Base-by-base conservation (phyloP, 2,797 vertebrate genomes). In the Pogoniulus pusillus region DNA sequence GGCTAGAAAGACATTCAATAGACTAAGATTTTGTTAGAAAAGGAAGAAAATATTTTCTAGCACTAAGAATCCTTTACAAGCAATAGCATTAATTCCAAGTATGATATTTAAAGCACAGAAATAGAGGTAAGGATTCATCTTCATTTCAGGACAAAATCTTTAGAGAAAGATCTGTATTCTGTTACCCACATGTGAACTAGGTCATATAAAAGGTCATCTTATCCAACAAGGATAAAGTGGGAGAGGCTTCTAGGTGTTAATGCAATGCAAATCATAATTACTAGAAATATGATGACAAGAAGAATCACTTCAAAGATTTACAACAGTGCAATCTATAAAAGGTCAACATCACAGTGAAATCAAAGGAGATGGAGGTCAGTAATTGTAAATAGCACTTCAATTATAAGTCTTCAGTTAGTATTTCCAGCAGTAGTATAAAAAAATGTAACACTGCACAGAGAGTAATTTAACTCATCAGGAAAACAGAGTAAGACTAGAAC, bases 401-500 rank as follows among this genome's bases (percentile, higher is more conserved):
- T 83, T 72, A 94, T 74, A 94, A 95, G 84, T 58, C 83, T 93
- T 91, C 29, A 82, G 90, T 94, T 89, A 89, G 77, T 91, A 93
- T 91, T 93, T 93, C 68, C 71, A 95, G 90, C 82, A 81, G 91
- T 72, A 94, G 86, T 69, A 94, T 62, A 94, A n/a, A n/a, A n/a
- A n/a, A 95, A 94, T 70, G 76, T 91, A 94, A 71, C 82, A 75
- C 71, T 91, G 80, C 69, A 89, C 72, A 95, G 91, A 96, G 60
- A 96, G 85, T 80, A 96, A 97, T 96, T 96, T 96, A 96, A 96
- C 62, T 86, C 91, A 97, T 87, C 91, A 90, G 93, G 81, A 84
- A 90, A 95, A 96, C 95, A 95, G 91, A 92, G 78, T 88, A 91
- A 81, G 83, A 93, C 93, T 93, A 93, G 91, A 96, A 92, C 64